Percentiles rank a stretch among this genome's conserved stretches.
These are phyloP conservation scores for Poeciliopsis presidionis DNA, from an alignment of 2,797 vertebrate genomes.

Conservation along the genomic window DNA sequence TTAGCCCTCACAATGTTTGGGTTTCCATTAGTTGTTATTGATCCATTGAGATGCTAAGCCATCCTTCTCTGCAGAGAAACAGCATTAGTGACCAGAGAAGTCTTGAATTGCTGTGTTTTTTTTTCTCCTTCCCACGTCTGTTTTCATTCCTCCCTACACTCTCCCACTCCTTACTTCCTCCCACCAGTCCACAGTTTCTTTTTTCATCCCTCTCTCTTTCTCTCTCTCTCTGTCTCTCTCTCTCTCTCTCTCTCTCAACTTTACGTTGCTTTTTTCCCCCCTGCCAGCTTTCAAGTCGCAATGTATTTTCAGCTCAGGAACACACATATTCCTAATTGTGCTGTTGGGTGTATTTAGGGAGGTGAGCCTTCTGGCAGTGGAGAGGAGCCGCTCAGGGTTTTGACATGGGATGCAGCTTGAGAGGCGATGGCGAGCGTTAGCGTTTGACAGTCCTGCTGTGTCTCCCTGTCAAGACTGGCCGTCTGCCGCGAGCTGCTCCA, in stretches of 20 bases:
- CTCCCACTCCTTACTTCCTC: constrained; percentile 47
- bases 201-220: not conserved
- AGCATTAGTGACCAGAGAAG: constrained; percentile 31
- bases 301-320: constrained; percentile 30
- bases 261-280: constrained; percentile 3
- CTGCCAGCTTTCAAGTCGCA: not conserved
- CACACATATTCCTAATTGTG: constrained; percentile 42
- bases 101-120: constrained; percentile 45
- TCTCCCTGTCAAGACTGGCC: constrained; percentile 39
- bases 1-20: constrained; percentile 18
- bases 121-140: constrained; percentile 58
- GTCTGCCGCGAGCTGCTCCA: constrained; percentile 39
- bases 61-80: constrained; percentile 35
- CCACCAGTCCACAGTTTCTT: constrained; percentile 8
- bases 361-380: constrained; percentile 57
- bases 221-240: not conserved
- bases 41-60: constrained; percentile 12
- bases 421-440: constrained; percentile 12
- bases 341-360: constrained; percentile 46
- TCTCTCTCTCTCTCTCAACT: constrained; percentile 4
- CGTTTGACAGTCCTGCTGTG: constrained; percentile 58
- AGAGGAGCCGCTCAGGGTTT: constrained; percentile 38
- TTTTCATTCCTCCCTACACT: constrained; percentile 56
- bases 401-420: not conserved
- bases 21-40: constrained; percentile 27